Base-by-base conservation (phyloP, 2,888 invertebrate genomes). In the Mellilla xanthometata region DNA sequence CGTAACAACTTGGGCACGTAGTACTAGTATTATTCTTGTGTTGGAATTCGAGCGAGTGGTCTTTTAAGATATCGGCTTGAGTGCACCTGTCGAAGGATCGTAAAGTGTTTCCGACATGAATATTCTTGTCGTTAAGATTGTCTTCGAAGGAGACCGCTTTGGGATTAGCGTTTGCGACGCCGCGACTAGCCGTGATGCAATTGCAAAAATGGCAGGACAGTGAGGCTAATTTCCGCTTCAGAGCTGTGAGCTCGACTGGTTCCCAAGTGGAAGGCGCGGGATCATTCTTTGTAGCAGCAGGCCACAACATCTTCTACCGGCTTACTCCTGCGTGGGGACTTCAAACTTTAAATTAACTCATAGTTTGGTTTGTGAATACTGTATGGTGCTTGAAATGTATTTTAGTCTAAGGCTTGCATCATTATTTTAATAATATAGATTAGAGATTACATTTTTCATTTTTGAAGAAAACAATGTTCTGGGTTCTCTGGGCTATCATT, bases 171-270 rank as follows among this genome's bases (percentile, higher is more conserved):
- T 9, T 8, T 10, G 4, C 2, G 15, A 7, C 9, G 11, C 3
- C 19, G 7, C 15, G 6, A 33, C 72, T 72, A 7, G 57, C 33
- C 4, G 39, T 52, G 8, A 39, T 23, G 45, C 81, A 81, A 32
- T 69, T 68, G 58, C 85, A 85, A 1, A 13, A 22, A 11, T 10
- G 39, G 22, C 26, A 10, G 10, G 61, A 48, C 1, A 79, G 48
- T 2, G 65, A 62, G 0, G 78, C 78, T 12, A 86, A 54, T 49
- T 76, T 68, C 10, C 60, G 52, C 50, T 85, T 85, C 12, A 86
- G 49, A 4, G 56, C 41, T 2, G 58, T 64, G 1, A 85, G 65
- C 58, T 79, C 77, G n/a, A 57, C 9, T 4, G 81, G 79, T 33
- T 84, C 79, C 48, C 52, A 54, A 12, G 7, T 1, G 4, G 31